Percentiles rank a stretch among this genome's conserved stretches.
phyloP scores from a whole-genome alignment of 2,113 vertebrate species.

The Athene cunicularia region DNA sequence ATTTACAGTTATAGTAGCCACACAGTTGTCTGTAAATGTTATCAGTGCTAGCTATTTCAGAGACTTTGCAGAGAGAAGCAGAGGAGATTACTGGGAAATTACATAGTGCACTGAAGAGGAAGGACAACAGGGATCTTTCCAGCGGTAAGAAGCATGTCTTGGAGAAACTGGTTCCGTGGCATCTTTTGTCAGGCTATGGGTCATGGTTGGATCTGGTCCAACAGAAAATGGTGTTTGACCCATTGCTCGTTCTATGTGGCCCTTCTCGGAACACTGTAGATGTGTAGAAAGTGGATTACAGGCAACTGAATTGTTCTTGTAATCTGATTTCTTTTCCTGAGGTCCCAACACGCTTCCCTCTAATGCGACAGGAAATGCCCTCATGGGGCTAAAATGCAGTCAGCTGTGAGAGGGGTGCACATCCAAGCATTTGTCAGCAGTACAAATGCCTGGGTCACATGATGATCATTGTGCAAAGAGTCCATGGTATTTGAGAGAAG shows the following conservation, averaged over 20 bases:
- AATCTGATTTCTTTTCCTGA: neutral
- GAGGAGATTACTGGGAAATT: neutral
- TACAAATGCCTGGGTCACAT: neutral
- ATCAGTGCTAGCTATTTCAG: neutral
- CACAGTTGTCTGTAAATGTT: neutral
- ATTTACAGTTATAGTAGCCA: neutral
- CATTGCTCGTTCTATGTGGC: neutral
- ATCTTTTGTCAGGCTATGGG: neutral
- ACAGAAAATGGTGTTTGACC: neutral
- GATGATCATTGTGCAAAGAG: neutral
- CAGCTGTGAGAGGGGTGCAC: neutral
- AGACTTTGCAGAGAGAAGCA: neutral
- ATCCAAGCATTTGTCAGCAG: neutral
- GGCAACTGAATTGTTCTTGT: neutral
- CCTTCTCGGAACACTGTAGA: neutral
- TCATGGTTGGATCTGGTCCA: neutral
- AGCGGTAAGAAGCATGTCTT: neutral
- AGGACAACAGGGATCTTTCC: neutral
- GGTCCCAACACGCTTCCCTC: neutral
- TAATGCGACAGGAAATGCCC: neutral
- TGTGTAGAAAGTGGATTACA: neutral
- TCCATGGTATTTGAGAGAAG: neutral
- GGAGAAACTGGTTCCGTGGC: neutral
- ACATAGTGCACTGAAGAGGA: neutral
- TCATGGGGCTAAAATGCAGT: neutral